Evolutionary conservation across 1,140 invertebrate species (phyloP).

Genomic region (Leptonema lineaticorne): DNA sequence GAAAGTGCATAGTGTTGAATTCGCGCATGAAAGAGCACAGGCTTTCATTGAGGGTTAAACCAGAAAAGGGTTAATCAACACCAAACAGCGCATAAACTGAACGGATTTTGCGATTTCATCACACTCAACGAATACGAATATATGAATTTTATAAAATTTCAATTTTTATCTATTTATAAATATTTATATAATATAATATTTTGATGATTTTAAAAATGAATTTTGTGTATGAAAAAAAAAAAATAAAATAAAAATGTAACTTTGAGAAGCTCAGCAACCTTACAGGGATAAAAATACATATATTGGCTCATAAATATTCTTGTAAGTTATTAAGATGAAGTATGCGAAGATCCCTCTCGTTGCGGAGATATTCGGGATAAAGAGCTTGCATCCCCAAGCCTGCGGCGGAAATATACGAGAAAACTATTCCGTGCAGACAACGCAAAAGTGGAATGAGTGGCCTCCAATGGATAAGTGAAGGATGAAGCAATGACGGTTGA

Average conservation of each 20-base stretch:
- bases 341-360: slow-evolving; percentile 31
- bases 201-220: no score
- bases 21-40: neutral
- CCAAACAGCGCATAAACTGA: no score
- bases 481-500: neutral
- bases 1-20: neutral
- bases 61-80: neutral
- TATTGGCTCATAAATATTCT: slow-evolving; percentile 31
- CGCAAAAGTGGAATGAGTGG: neutral
- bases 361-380: slow-evolving; percentile 25
- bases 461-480: neutral
- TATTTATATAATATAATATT: no score
- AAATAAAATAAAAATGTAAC: no score
- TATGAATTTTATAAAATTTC: no score
- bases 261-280: neutral
- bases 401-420: slow-evolving; percentile 20
- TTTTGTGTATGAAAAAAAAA: no score
- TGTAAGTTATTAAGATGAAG: slow-evolving; percentile 32
- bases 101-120: no score
- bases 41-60: neutral
- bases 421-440: slow-evolving; percentile 20
- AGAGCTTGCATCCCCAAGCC: slow-evolving; percentile 22
- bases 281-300: slow-evolving; percentile 22
- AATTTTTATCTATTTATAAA: no score
- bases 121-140: no score